phyloP scores from a whole-genome alignment of 2,888 invertebrate genomes.

The Tetropium fuscum region DNA sequence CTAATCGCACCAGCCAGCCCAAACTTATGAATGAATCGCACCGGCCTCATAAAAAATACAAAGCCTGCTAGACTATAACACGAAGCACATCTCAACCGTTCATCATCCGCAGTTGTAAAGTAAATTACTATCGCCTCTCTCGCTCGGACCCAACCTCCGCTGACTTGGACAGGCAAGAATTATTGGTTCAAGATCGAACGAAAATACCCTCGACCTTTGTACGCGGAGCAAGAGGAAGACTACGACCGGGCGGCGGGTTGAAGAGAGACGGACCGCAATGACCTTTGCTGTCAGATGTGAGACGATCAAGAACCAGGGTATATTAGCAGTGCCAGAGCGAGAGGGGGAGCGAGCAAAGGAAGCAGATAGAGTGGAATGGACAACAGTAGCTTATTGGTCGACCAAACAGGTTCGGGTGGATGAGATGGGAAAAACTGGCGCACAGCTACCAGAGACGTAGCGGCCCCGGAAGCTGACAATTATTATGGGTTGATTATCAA shows the following conservation, averaged over 20 bases:
- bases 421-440: slow-evolving; percentile 44
- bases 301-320: slow-evolving; percentile 34
- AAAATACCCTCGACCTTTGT: slow-evolving; percentile 41
- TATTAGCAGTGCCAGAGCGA: slow-evolving; percentile 27
- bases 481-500: too few relatives aligned
- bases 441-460: slow-evolving; percentile 32
- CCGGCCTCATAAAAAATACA: slow-evolving; percentile 22
- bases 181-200: slow-evolving; percentile 38
- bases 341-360: slow-evolving; percentile 28
- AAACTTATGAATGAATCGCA: slow-evolving; percentile 29
- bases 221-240: slow-evolving; percentile 36
- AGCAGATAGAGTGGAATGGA: slow-evolving; percentile 47
- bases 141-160: slow-evolving; percentile 1
- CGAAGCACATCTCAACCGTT: slow-evolving; percentile 9
- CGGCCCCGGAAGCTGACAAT: slow-evolving; percentile 2
- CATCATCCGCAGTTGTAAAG: slow-evolving; percentile 19
- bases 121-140: slow-evolving; percentile 15
- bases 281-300: slow-evolving; percentile 44
- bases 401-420: slow-evolving; percentile 53
- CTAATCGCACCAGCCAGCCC: too few relatives aligned
- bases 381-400: slow-evolving; percentile 57
- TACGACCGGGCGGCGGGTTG: slow-evolving; percentile 28
- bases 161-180: slow-evolving; percentile 34
- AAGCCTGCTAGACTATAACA: slow-evolving; percentile 11
- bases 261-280: slow-evolving; percentile 39